Evolutionary conservation across 1,140 invertebrate genomes (phyloP), one percentile per base, ranked within the genome.

Genomic region (Ips nitidus): DNA sequence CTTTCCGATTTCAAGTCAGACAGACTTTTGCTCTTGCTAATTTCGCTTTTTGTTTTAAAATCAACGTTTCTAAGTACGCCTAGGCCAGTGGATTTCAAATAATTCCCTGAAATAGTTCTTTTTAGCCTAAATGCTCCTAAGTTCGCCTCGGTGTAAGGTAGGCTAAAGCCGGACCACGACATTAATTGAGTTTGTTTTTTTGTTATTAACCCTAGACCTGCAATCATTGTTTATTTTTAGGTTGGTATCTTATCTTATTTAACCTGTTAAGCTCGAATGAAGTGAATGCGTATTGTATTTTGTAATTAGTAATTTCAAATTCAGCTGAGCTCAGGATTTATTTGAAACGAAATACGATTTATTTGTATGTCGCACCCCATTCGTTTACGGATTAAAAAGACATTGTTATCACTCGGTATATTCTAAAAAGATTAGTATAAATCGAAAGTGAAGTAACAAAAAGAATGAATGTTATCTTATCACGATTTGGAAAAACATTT

Each of bases 191-290:
- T 58, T 58, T 57, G 64, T 66, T 66, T 66, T 58, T 57, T 57
- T 66, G 64, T 66, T 58, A 66, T 53, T 66, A 66, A 66, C 41
- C 22, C 64, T 58, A 66, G 42, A 66, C 64, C 64, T 66, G 64
- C 64, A 58, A 66, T 66, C 64, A 66, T 66, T 66, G 55, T 57
- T 66, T 66, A 66, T 66, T 66, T 66, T 66, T 66, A 66, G 53
- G 36, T 53, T 39, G 50, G 4, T 66, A 66, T 66, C 64, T 66
- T 66, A 66, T 66, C 53, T 66, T n/a, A n/a, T n/a, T 2, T 61
- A 61, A 40, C 7, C 8, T 40, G 2, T 58, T 8, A 2, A 7
- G 47, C 22, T 50, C 22, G 22, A 50, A 50, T 50, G 7, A 8
- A 7, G 47, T 8, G 47, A 50, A 50, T 50, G 22, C 47, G 7